Evolutionary conservation across 92 coral and sea anemone species (phyloP), one percentile per base, ranked within the genome.

Genomic region (Siderastrea siderea): DNA sequence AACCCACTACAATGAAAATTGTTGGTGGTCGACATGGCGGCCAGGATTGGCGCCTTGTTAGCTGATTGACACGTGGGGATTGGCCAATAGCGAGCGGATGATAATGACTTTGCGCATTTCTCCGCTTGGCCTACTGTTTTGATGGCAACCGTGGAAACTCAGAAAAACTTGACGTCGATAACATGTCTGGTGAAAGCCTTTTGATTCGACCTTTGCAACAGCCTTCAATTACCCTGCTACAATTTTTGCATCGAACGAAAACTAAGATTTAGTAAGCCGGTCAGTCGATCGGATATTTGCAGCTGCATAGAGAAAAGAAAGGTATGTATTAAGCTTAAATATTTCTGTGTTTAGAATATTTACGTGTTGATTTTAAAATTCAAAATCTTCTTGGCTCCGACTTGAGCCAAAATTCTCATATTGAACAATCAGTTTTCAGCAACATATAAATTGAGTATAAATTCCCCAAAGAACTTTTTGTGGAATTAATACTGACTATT

Each of bases 81-180:
- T 69, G 15, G 60, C 85, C 75, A 67, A 78, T 78, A 47, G 67
- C 44, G 19, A 2, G 51, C 15, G 76, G 44, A 47, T 14, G 52
- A 51, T 3, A 65, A 5, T 2, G 15, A 12, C 49, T 80, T 80
- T 80, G 84, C 64, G 63, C 63, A 65, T 80, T 80, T 78, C 71
- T 63, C 9, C 84, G 73, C 19, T 61, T 74, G 7, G 44, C 55
- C 74, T 52, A 13, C 5, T 80, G 76, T 81, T 68, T 68, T 81
- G 85, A 5, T 66, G 52, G 85, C 19, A 43, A 68, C 85, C 76
- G 16, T 68, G 65, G 85, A 81, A 81, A 81, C 85, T 68, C 19
- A 68, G 58, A 52, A 72, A 51, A 47, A 78, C 83, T 47, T 26
- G 14, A 67, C 12, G 71, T 17, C 47, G 3, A 60, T 60, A 60